Evolutionary conservation across 2,797 vertebrate genomes (phyloP), one percentile per base, ranked within the genome.

Genomic region (Trachops cirrhosus): DNA sequence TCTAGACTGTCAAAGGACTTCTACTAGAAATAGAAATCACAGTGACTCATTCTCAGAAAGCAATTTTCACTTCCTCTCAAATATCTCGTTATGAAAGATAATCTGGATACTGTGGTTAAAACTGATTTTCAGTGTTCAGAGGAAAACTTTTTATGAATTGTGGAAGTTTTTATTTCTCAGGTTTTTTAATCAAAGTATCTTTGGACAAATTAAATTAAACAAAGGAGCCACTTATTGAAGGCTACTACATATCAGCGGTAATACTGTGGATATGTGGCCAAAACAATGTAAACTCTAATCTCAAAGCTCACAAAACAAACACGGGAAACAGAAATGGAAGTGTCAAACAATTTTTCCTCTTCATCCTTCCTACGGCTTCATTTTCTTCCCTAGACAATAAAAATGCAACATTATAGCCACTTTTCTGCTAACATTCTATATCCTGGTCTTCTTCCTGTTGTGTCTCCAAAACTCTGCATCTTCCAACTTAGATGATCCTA

Each of bases 31-130:
- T 77, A 89, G 62, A 92, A 92, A 82, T 75, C 24, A 32, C 0
- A 10, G 3, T 92, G 73, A 90, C 59, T 92, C 77, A 87, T 87
- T 91, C 68, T 78, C 73, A 82, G 78, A 94, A 89, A 90, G 73
- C n/a, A 94, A 44, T 94, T 93, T 90, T 32, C 21, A 73, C 14
- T 57, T 9, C 70, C 29, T 92, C 73, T 50, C 52, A 84, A 52
- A 52, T 83, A 94, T 48, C 9, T 41, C 15, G 9, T 73, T 85
- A 48, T 90, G 14, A 95, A 85, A 84, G 37, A 68, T 50, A 78
- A 95, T 95, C 24, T 83, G 15, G n/a, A 71, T n/a, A 68, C 9
- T 86, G 29, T 64, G 22, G 19, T 80, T 89, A 88, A 87, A 89
- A 46, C 32, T 18, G 26, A 71, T 68, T 52, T 84, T 86, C 12